These are phyloP conservation scores for Epinephelus fuscoguttatus DNA, from an alignment of 2,113 vertebrate species.

Conservation along the genomic window DNA sequence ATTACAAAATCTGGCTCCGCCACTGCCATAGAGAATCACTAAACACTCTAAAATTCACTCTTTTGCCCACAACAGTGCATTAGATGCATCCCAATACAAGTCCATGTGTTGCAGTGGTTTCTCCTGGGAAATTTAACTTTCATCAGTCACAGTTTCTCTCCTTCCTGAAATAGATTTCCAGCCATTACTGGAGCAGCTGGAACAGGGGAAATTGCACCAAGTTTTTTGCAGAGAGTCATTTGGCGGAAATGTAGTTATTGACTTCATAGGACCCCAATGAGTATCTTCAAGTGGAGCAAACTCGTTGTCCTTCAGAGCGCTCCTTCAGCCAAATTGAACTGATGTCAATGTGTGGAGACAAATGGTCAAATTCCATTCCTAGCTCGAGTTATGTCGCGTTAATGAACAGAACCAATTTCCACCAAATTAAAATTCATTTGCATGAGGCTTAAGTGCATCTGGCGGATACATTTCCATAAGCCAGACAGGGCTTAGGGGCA, in stretches of 20 bases:
- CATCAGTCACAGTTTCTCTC: conserved; percentile 30
- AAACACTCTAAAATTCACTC: neutral
- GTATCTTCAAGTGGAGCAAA: conserved; percentile 25
- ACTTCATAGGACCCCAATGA: conserved; percentile 4
- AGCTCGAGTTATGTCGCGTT: conserved; percentile 31
- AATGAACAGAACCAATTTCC: conserved; percentile 69
- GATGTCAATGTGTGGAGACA: conserved; percentile 23
- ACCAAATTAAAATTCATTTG: conserved; percentile 75
- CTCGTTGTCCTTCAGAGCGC: neutral
- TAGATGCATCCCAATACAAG: conserved; percentile 15
- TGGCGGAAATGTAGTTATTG: conserved; percentile 26
- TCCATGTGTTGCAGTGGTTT: neutral
- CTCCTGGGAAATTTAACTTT: conserved; percentile 50
- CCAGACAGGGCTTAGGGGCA: conserved; percentile 56
- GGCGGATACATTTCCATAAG: conserved; percentile 70
- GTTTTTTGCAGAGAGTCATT: conserved; percentile 34
- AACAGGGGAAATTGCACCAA: conserved; percentile 35
- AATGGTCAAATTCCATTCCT: conserved; percentile 30
- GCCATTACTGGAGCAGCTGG: conserved; percentile 38
- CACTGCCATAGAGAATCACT: neutral
- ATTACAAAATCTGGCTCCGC: no score
- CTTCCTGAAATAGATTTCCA: conserved; percentile 34
- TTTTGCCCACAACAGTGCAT: conserved; percentile 2
- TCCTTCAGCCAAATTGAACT: conserved; percentile 12
- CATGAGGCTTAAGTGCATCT: conserved; percentile 65